Evolutionary conservation across 2,888 invertebrate genomes (phyloP).

Genomic region (Apamea anceps): DNA sequence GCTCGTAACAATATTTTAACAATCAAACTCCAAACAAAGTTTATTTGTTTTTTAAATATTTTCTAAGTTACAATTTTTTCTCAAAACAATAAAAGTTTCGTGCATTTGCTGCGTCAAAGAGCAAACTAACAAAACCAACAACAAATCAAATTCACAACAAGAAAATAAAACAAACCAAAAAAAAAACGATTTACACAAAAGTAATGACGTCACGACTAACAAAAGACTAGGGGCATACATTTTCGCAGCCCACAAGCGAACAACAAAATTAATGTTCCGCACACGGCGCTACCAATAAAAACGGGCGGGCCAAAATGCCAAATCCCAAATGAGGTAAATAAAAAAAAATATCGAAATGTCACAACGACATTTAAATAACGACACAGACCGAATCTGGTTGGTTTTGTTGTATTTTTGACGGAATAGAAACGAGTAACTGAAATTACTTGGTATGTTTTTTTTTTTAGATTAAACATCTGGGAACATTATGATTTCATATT

Average conservation of each 20-base stretch:
- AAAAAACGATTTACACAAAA: conserved; percentile 58
- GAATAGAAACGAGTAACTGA: conserved; percentile 4
- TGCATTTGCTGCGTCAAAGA: neutral
- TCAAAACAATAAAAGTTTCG: neutral
- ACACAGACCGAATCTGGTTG: conserved; percentile 35
- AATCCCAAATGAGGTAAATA: conserved; percentile 89
- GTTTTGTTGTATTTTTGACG: conserved; percentile 17
- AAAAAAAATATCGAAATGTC: conserved; percentile 84
- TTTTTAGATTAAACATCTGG: neutral
- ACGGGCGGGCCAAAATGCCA: conserved; percentile 84
- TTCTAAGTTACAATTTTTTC: neutral
- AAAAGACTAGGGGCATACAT: conserved; percentile 74
- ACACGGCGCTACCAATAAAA: conserved; percentile 85
- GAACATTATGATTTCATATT: neutral
- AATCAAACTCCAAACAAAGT: neutral
- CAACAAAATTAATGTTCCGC: conserved; percentile 89
- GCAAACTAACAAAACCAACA: neutral
- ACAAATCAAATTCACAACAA: neutral
- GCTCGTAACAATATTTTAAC: no score
- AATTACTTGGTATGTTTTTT: neutral
- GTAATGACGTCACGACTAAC: conserved; percentile 65
- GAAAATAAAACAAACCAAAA: conserved; percentile 33
- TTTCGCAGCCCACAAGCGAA: conserved; percentile 70
- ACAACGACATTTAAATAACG: conserved; percentile 80
- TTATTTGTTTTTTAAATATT: neutral